These are phyloP conservation scores for Ctenomys sociabilis DNA, from an alignment of 2,113 vertebrate species.

Conservation along the genomic window DNA sequence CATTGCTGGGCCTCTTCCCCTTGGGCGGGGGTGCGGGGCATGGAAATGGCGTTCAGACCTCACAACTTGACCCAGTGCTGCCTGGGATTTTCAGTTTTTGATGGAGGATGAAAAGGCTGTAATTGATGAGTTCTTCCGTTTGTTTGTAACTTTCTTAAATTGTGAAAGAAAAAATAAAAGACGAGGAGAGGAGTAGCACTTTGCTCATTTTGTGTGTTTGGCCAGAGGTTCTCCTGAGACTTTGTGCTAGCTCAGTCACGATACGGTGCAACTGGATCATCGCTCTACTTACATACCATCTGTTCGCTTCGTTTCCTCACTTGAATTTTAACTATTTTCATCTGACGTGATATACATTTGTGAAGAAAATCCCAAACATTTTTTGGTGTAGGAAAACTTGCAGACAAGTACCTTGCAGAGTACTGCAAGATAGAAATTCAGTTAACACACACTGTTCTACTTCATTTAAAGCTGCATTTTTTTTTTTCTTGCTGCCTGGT, in stretches of 20 bases:
- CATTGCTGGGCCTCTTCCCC: too few species aligned
- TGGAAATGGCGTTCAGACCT: not conserved
- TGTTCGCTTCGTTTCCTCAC: slow-evolving; percentile 74
- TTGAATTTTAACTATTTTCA: slow-evolving; percentile 77
- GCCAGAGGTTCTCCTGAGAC: slow-evolving; percentile 75
- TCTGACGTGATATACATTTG: slow-evolving; percentile 76
- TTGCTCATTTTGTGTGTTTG: slow-evolving; percentile 65
- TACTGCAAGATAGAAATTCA: slow-evolving; percentile 35
- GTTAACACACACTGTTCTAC: not conserved
- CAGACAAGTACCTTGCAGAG: slow-evolving; percentile 73
- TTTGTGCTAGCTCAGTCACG: slow-evolving; percentile 79
- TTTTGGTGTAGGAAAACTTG: slow-evolving; percentile 69
- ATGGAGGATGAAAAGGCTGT: not conserved
- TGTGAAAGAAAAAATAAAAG: slow-evolving; percentile 51
- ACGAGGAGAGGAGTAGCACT: slow-evolving; percentile 5
- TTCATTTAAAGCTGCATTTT: slow-evolving; percentile 34
- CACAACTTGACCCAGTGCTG: not conserved
- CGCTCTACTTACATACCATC: slow-evolving; percentile 78
- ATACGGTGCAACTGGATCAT: slow-evolving; percentile 76
- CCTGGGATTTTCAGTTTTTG: not conserved
- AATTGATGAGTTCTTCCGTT: slow-evolving; percentile 21
- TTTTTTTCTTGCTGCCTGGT: slow-evolving; percentile 5
- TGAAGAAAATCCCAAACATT: slow-evolving; percentile 75
- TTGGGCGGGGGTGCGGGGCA: too few species aligned
- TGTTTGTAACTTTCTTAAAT: slow-evolving; percentile 63